These are phyloP conservation scores for Indri indri DNA, from an alignment of 2,113 vertebrate genomes.

Conservation along the genomic window DNA sequence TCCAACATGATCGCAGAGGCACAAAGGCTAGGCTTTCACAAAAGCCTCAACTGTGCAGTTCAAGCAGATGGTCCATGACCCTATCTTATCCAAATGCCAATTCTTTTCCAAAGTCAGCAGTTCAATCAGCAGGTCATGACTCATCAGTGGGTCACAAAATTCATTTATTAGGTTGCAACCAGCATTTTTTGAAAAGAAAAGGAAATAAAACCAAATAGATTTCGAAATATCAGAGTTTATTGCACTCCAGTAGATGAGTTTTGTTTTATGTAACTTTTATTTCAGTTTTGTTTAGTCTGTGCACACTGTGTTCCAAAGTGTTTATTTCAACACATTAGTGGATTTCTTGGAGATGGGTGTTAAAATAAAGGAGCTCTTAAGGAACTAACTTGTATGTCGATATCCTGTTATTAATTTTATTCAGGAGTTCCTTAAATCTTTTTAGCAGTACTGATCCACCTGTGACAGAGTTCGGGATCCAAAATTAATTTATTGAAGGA, in stretches of 20 bases:
- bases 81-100: background rate
- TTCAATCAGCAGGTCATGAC: background rate
- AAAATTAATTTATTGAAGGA: background rate
- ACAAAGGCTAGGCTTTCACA: background rate
- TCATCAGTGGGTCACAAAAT: background rate
- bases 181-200: background rate
- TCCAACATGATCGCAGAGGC: background rate
- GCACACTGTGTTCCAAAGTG: accelerated
- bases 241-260: background rate
- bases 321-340: background rate
- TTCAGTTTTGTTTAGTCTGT: background rate
- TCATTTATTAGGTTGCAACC: background rate
- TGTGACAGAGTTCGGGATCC: background rate
- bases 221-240: background rate
- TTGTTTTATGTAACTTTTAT: background rate
- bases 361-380: background rate
- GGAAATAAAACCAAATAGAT: background rate
- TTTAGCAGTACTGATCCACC: background rate
- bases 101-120: background rate
- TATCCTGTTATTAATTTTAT: background rate
- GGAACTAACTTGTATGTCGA: background rate
- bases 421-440: background rate
- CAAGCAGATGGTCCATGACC: background rate
- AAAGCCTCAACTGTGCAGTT: background rate
- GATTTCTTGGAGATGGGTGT: background rate